phyloP scores from a whole-genome alignment of 1,140 invertebrate genomes.

The Homarus americanus region DNA sequence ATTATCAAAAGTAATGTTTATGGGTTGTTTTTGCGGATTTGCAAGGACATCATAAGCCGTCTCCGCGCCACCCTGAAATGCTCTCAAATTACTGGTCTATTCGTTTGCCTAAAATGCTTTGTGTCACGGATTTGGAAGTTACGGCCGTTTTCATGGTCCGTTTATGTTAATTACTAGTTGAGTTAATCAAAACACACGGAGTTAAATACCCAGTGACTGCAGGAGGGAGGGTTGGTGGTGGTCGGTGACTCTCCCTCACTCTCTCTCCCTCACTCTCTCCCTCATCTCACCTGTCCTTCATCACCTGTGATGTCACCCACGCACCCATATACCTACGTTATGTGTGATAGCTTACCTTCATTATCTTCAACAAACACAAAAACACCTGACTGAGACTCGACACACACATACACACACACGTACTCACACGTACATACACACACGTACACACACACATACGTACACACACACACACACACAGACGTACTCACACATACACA shows the following conservation, averaged over 20 bases:
- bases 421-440: too few relatives aligned
- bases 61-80: conserved; percentile 2
- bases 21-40: conserved; percentile 54
- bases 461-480: not conserved
- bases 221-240: not conserved
- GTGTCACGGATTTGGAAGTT: conserved; percentile 51
- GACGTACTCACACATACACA: conserved; percentile 26
- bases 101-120: conserved; percentile 36
- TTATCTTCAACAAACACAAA: too few relatives aligned
- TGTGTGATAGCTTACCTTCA: too few relatives aligned
- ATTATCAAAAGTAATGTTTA: conserved; percentile 57
- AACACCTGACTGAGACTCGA: too few relatives aligned
- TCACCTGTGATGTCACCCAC: not conserved
- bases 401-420: not conserved
- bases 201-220: conserved; percentile 44
- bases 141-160: conserved; percentile 7
- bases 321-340: too few relatives aligned
- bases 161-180: conserved; percentile 45
- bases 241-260: not conserved
- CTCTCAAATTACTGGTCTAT: conserved; percentile 44
- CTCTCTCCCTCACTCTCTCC: not conserved
- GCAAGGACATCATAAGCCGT: not conserved
- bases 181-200: conserved; percentile 44
- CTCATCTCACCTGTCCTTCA: not conserved
- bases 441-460: too few relatives aligned